Base-by-base conservation (phyloP, 2,888 invertebrate genomes). In the Pomacea canaliculata region DNA sequence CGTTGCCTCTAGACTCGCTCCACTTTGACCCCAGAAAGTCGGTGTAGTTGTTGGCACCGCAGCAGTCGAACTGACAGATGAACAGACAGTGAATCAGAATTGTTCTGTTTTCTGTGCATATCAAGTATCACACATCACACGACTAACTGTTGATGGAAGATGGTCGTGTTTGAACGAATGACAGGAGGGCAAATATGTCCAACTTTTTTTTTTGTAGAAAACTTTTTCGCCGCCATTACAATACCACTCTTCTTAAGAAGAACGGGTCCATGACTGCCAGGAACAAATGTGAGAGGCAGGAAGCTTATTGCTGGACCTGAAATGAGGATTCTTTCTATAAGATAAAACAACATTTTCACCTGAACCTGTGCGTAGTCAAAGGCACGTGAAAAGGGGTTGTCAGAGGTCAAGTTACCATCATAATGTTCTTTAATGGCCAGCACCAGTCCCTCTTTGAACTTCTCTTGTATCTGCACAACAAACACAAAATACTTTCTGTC, bases 1-100 rank as follows among this genome's bases (percentile, higher is more conserved):
- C 12, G 51, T 7, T 56, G 51, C 51, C 51, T 16, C 16, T 56
- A 8, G 51, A 4, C 8, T 2, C 1, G 70, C 2, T 27, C 70
- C 70, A 70, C 18, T 60, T 46, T 27, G 62, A 16, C 0, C 7
- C 27, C 9, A 16, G 4, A 13, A 71, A 71, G n/a, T 71, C n/a
- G 7, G 59, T 37, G n/a, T 27, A 27, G 62, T 60, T 71, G 18
- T 60, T 60, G 19, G 62, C 71, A 3, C 71, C 71, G 48, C 71
- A 71, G 62, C 71, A 71, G 1, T 46, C 62, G 18, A 71, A 71
- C 71, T 71, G 71, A 19, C 1, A 49, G 49, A 19, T 19, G 48
- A 27, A 70, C 37, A 51, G 12, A 12, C 2, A 63, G 23, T 63
- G 10, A 63, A 19, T 56, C 12, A 56, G 51, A 16, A 10, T 7